phyloP scores from a whole-genome alignment of 2,113 vertebrate species.

The Microtus ochrogaster region DNA sequence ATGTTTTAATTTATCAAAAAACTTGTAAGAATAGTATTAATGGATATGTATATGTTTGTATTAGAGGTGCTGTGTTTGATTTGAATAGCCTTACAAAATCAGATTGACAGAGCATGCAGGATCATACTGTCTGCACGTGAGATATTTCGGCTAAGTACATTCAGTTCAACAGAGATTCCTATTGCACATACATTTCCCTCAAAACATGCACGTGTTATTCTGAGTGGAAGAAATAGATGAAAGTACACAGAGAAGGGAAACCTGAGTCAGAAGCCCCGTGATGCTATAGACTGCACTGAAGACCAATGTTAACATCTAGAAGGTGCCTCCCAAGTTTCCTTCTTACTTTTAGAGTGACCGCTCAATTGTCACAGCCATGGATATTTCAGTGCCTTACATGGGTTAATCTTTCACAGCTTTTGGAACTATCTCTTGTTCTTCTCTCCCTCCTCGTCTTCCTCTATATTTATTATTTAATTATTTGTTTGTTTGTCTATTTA shows the following conservation, averaged over 20 bases:
- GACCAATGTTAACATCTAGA: background rate
- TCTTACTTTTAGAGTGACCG: background rate
- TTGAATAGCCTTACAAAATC: background rate
- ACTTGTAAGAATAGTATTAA: background rate
- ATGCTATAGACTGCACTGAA: rapidly evolving
- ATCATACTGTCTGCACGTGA: background rate
- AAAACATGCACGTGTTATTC: background rate
- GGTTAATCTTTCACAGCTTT: background rate
- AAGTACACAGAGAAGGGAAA: background rate
- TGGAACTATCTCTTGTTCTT: background rate
- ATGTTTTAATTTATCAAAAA: background rate
- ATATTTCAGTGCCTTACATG: background rate
- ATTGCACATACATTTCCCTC: background rate
- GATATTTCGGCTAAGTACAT: background rate
- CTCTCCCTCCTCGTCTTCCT: background rate
- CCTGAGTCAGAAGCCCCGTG: background rate
- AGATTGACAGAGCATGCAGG: background rate
- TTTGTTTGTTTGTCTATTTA: background rate
- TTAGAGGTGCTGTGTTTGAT: background rate
- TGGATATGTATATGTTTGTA: background rate
- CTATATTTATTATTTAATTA: background rate
- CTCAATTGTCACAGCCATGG: background rate
- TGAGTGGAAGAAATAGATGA: background rate
- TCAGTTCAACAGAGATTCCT: background rate
- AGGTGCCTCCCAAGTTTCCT: too few relatives aligned